Conservation (phyloP, 2,888 invertebrate species). For the Steinernema hermaphroditum region DNA sequence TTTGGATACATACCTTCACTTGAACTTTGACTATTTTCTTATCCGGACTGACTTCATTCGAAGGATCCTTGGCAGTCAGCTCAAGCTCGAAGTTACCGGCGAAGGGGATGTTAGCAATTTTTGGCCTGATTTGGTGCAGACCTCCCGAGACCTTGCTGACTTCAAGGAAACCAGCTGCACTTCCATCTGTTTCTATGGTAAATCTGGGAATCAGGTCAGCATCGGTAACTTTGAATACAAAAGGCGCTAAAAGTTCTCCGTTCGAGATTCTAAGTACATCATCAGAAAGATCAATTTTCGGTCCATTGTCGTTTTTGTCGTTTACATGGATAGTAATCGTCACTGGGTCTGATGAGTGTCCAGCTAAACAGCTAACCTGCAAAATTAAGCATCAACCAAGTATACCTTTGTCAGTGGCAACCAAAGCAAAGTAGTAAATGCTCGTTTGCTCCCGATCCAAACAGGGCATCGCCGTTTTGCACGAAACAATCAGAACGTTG, state of each 20-base stretch:
- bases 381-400: slow-evolving; percentile 16
- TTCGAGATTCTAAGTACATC: slow-evolving; percentile 45
- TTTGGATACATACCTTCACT: slow-evolving; percentile 43
- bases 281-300: slow-evolving; percentile 46
- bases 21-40: slow-evolving; percentile 40
- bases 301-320: slow-evolving; percentile 47
- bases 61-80: slow-evolving; percentile 32
- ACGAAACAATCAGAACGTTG: slow-evolving; percentile 44
- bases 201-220: slow-evolving; percentile 34
- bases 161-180: slow-evolving; percentile 38
- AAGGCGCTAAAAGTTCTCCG: slow-evolving; percentile 47
- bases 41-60: slow-evolving; percentile 23
- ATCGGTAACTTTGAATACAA: slow-evolving; percentile 42
- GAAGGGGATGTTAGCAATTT: slow-evolving; percentile 37
- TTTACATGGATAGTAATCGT: slow-evolving; percentile 43
- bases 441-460: slow-evolving; percentile 37
- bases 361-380: slow-evolving; percentile 36
- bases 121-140: slow-evolving; percentile 38
- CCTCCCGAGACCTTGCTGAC: slow-evolving; percentile 33
- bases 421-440: slow-evolving; percentile 34
- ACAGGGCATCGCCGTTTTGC: slow-evolving; percentile 40
- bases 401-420: slow-evolving; percentile 36
- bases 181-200: slow-evolving; percentile 35
- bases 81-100: slow-evolving; percentile 42
- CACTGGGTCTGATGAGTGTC: slow-evolving; percentile 35